Percentiles rank a stretch among this genome's conserved stretches.
Conservation (phyloP, 2,797 vertebrate species). For the Poeciliopsis gracilis region DNA sequence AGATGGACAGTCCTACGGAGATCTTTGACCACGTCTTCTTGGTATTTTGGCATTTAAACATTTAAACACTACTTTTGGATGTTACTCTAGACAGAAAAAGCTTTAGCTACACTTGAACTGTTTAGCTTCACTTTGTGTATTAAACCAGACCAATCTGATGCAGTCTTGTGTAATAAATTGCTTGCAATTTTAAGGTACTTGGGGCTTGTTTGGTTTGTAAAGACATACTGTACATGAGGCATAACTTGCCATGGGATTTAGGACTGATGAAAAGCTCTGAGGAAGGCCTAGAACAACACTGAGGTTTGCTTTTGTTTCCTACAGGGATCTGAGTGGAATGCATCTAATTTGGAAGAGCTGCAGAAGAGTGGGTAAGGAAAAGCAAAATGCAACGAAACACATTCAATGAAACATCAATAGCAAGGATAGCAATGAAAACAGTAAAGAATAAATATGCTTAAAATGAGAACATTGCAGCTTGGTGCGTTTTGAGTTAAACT, state of each 20-base stretch:
- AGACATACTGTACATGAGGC: slow-evolving; percentile 8
- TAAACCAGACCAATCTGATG: slow-evolving; percentile 2
- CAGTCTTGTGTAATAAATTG: slow-evolving; percentile 16
- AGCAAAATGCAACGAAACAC: slow-evolving; percentile 14
- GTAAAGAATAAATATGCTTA: neutral
- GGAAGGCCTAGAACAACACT: slow-evolving; percentile 50
- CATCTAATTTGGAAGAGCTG: slow-evolving; percentile 96
- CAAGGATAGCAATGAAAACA: slow-evolving; percentile 8
- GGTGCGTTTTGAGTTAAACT: neutral
- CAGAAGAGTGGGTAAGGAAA: slow-evolving; percentile 92
- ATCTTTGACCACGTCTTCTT: slow-evolving; percentile 97
- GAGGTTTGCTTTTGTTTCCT: slow-evolving; percentile 66
- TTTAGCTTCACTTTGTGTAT: neutral
- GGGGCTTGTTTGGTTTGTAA: slow-evolving; percentile 42
- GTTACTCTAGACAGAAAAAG: neutral
- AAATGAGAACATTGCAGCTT: slow-evolving; percentile 3
- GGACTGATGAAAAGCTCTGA: slow-evolving; percentile 53
- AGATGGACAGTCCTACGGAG: slow-evolving; percentile 98
- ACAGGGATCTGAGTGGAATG: slow-evolving; percentile 98
- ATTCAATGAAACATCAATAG: neutral
- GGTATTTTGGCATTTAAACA: slow-evolving; percentile 76
- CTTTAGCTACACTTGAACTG: neutral
- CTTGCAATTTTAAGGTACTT: slow-evolving; percentile 45
- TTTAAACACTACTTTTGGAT: neutral
- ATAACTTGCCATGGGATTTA: slow-evolving; percentile 42